Evolutionary conservation across 2,888 invertebrate species (phyloP).

Genomic region (Caenorhabditis sp.): DNA sequence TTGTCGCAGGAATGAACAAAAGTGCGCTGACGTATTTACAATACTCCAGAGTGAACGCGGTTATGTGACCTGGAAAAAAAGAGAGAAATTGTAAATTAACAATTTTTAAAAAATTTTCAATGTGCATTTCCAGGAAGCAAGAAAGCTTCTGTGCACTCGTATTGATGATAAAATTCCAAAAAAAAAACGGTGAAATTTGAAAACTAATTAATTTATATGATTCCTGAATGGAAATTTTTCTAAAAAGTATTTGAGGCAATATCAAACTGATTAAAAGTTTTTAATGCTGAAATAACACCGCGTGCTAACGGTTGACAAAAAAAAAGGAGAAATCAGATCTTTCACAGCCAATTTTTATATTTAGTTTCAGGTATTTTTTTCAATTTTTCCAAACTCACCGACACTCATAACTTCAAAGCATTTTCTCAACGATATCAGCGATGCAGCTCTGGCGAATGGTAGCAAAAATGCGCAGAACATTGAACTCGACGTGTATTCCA

Average conservation of each 20-base stretch:
- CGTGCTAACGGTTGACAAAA: no score
- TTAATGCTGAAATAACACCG: no score
- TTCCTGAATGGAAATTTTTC: no score
- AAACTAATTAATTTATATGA: no score
- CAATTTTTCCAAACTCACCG: background rate
- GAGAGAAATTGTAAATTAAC: no score
- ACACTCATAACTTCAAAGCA: slow-evolving; percentile 20
- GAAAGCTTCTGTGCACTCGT: no score
- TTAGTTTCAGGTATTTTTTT: background rate
- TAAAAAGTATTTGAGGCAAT: no score
- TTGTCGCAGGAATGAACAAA: slow-evolving; percentile 56
- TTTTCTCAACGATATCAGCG: slow-evolving; percentile 45
- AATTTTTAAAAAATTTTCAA: no score
- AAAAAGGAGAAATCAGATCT: background rate
- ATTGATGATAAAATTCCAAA: no score
- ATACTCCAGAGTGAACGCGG: slow-evolving; percentile 41
- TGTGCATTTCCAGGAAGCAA: background rate
- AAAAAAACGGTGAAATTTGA: no score
- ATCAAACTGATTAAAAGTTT: no score
- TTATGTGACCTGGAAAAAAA: slow-evolving; percentile 45
- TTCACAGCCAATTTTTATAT: background rate
- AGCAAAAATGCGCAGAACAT: slow-evolving; percentile 58
- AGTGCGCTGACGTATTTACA: slow-evolving; percentile 29
- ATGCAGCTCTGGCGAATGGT: slow-evolving; percentile 53
- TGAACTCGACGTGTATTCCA: slow-evolving; percentile 61